These are phyloP conservation scores for Nerophis lumbriciformis DNA, from an alignment of 2,113 vertebrate genomes.

Conservation along the genomic window DNA sequence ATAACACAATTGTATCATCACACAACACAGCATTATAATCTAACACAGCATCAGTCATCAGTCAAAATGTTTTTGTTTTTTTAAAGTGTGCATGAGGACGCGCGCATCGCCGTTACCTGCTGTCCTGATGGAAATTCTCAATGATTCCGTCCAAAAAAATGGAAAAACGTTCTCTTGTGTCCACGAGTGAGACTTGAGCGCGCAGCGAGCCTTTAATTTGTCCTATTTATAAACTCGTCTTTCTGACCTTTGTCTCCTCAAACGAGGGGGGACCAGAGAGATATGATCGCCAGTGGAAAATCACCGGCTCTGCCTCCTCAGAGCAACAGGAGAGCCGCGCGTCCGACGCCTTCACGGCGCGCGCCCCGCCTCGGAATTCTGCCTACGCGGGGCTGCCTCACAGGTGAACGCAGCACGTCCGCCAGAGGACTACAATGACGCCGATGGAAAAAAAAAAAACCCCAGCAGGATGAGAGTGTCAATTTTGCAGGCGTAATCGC, in stretches of 20 bases:
- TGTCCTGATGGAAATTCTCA: neutral
- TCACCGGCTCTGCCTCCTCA: constrained; percentile 78
- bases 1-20: no score
- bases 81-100: neutral
- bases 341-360: constrained; percentile 36
- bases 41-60: no score
- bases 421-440: no score
- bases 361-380: neutral
- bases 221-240: constrained; percentile 82
- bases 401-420: no score
- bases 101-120: constrained; percentile 1
- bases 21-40: no score
- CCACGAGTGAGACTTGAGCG: constrained; percentile 57
- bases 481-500: neutral
- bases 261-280: constrained; percentile 75
- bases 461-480: no score
- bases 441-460: no score
- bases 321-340: constrained; percentile 57
- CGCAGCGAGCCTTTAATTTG: constrained; percentile 38
- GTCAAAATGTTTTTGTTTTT: no score
- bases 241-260: constrained; percentile 84
- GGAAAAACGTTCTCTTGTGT: constrained; percentile 27
- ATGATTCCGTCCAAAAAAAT: neutral
- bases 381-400: neutral
- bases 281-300: constrained; percentile 89